Percentiles rank a stretch among this genome's conserved stretches.
Conservation (phyloP, 2,888 invertebrate species). For the Blomia tropicalis region DNA sequence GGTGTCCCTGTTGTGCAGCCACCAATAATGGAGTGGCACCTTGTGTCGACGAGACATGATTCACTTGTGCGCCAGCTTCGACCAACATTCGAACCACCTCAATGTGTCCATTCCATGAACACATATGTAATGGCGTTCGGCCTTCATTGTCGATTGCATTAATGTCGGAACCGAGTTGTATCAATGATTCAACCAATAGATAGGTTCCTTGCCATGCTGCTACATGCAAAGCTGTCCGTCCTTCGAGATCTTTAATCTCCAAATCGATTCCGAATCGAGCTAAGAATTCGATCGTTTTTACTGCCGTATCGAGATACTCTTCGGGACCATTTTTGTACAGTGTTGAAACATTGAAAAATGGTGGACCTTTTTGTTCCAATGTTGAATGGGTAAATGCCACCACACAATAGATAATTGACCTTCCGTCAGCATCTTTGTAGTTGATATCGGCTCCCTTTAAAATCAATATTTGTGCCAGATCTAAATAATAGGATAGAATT, state of each 20-base stretch:
- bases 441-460: constrained; percentile 64
- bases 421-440: constrained; percentile 74
- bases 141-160: constrained; percentile 73
- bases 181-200: constrained; percentile 71
- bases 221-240: constrained; percentile 72
- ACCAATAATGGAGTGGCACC: constrained; percentile 86
- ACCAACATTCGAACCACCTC: constrained; percentile 59
- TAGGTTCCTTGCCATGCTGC: constrained; percentile 86
- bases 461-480: constrained; percentile 52
- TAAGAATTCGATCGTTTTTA: constrained; percentile 30
- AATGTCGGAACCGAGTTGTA: constrained; percentile 66
- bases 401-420: constrained; percentile 76
- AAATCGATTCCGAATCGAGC: constrained; percentile 48
- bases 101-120: constrained; percentile 85
- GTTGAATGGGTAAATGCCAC: constrained; percentile 38
- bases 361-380: constrained; percentile 8
- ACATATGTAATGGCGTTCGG: constrained; percentile 78
- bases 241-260: constrained; percentile 75
- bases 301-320: constrained; percentile 34
- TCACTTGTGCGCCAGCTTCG: constrained; percentile 60
- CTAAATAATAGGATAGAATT: constrained; percentile 60
- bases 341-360: constrained; percentile 10
- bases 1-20: constrained; percentile 88
- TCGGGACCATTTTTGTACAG: constrained; percentile 9
- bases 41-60: constrained; percentile 63